Evolutionary conservation across 2,888 invertebrate species (phyloP).

Genomic region (Diaphora mendica): DNA sequence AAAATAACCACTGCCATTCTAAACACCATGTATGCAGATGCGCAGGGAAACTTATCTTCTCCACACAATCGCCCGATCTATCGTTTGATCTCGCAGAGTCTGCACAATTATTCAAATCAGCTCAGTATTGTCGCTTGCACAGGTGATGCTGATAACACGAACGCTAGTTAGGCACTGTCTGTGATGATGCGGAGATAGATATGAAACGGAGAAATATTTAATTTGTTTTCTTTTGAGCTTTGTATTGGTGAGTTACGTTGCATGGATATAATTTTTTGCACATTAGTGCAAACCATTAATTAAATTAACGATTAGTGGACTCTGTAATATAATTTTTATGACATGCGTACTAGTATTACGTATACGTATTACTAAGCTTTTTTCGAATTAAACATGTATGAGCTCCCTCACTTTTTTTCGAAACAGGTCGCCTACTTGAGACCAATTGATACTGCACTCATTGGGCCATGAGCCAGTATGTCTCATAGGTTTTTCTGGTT

Average conservation of each 20-base stretch:
- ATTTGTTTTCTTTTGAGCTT: not conserved
- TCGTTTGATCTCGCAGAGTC: slow-evolving; percentile 50
- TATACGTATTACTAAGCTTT: too few relatives aligned
- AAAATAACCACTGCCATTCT: not conserved
- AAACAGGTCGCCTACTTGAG: not conserved
- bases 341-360: too few relatives aligned
- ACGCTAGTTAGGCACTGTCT: slow-evolving; percentile 32
- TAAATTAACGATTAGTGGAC: too few relatives aligned
- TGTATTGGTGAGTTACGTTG: not conserved
- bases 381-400: too few relatives aligned
- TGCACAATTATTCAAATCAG: slow-evolving; percentile 74
- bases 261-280: not conserved
- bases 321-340: too few relatives aligned
- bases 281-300: too few relatives aligned
- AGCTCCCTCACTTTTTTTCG: too few relatives aligned
- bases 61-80: slow-evolving; percentile 46
- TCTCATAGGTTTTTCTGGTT: too few relatives aligned
- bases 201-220: slow-evolving; percentile 8
- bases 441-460: not conserved
- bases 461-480: too few relatives aligned
- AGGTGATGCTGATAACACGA: slow-evolving; percentile 27
- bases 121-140: slow-evolving; percentile 61
- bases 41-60: slow-evolving; percentile 26
- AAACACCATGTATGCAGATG: slow-evolving; percentile 22
- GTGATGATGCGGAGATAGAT: slow-evolving; percentile 22